phyloP scores from a whole-genome alignment of 2,797 vertebrate genomes.

The Crenichthys baileyi region DNA sequence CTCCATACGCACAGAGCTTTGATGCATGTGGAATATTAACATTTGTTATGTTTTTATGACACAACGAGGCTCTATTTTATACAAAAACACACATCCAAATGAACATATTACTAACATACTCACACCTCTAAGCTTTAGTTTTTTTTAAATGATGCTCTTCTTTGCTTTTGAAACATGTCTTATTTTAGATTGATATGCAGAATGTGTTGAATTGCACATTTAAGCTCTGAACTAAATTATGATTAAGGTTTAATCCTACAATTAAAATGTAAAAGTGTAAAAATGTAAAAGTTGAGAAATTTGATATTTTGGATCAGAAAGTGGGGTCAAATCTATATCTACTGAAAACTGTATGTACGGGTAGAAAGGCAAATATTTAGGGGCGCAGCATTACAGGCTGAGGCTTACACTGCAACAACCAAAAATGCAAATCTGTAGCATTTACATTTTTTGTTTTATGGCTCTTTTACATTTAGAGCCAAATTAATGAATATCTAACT shows the following conservation, averaged over 20 bases:
- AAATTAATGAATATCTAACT: neutral
- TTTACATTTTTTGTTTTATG: too few species aligned
- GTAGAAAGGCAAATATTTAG: too few species aligned
- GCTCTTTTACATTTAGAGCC: neutral
- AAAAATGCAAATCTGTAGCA: too few species aligned
- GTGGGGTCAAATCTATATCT: too few species aligned
- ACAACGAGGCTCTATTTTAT: neutral
- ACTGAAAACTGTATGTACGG: too few species aligned
- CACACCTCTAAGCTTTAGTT: neutral
- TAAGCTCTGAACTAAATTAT: neutral
- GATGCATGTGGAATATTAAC: neutral
- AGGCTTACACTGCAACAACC: too few species aligned
- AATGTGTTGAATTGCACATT: neutral
- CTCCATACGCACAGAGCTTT: neutral
- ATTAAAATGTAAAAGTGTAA: too few species aligned
- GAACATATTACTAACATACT: neutral
- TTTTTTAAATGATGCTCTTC: neutral
- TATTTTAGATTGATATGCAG: too few species aligned
- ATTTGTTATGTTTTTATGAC: neutral
- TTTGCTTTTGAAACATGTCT: neutral
- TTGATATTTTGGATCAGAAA: too few species aligned
- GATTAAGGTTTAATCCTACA: neutral
- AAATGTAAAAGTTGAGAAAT: too few species aligned
- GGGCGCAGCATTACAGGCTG: too few species aligned
- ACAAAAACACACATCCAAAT: neutral